Percentiles rank a stretch among this genome's conserved stretches.
Evolutionary conservation across 2,888 invertebrate species (phyloP).

Genomic region (Plebejus anna): DNA sequence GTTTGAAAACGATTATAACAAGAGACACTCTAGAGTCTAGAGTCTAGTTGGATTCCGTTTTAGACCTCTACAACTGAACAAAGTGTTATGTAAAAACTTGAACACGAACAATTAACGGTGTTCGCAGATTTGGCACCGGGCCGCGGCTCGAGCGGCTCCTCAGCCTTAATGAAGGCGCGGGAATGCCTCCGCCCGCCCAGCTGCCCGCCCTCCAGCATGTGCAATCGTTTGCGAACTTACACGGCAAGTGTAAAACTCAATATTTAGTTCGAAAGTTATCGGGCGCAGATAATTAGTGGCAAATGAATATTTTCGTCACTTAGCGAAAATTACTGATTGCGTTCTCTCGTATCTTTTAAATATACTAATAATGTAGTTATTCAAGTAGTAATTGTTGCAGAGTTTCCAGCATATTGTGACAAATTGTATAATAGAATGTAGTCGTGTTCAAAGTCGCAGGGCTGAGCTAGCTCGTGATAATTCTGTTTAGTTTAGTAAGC

Average conservation of each 20-base stretch:
- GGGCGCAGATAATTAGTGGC: background rate
- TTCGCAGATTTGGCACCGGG: conserved; percentile 51
- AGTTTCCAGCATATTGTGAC: background rate
- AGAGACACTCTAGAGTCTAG: background rate
- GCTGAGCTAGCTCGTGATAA: conserved; percentile 10
- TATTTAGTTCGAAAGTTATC: conserved; percentile 12
- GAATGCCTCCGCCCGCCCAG: conserved; percentile 35
- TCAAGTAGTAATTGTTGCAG: background rate
- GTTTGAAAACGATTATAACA: background rate
- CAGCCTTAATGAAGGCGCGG: conserved; percentile 52
- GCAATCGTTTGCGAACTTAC: conserved; percentile 43
- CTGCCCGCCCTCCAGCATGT: conserved; percentile 36
- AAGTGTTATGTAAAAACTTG: conserved; percentile 38
- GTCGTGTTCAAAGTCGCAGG: background rate
- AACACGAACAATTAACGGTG: conserved; percentile 47
- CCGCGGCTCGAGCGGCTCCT: conserved; percentile 44
- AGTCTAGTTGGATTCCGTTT: background rate
- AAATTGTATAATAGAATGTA: background rate
- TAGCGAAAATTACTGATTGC: background rate
- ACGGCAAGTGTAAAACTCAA: conserved; percentile 32
- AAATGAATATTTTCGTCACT: background rate
- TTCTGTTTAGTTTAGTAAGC: conserved; percentile 11
- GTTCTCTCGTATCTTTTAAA: background rate
- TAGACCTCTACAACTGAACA: conserved; percentile 5
- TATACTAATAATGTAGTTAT: background rate